These are phyloP conservation scores for Tragelaphus buxtoni DNA, from an alignment of 2,113 vertebrate genomes.

Conservation along the genomic window DNA sequence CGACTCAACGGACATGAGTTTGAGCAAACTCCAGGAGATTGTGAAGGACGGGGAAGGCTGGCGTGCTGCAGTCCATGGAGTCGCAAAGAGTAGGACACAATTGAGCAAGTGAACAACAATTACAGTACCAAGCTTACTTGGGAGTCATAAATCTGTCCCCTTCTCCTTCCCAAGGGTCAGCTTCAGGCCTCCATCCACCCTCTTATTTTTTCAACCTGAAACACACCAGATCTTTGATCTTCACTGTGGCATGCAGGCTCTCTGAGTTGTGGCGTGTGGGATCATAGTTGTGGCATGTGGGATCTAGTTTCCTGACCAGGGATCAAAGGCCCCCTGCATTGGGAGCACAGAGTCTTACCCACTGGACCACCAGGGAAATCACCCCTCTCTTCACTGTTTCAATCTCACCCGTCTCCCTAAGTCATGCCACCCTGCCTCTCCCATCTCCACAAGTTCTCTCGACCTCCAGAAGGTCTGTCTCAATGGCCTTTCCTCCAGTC, in stretches of 20 bases:
- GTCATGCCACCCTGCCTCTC: background rate
- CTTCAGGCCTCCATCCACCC: background rate
- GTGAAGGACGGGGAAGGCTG: background rate
- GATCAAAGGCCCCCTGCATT: background rate
- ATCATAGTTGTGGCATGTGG: background rate
- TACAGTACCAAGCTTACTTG: background rate
- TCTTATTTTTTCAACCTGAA: background rate
- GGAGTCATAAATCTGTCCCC: background rate
- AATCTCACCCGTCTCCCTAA: rapidly evolving
- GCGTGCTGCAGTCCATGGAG: background rate
- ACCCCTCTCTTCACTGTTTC: background rate
- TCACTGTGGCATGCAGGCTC: background rate
- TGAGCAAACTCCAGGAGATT: background rate
- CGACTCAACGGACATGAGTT: background rate
- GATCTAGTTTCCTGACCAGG: background rate
- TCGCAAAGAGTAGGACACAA: background rate
- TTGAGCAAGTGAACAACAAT: background rate
- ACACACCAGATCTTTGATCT: background rate
- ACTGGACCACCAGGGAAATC: background rate
- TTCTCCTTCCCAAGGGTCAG: background rate
- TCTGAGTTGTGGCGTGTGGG: background rate
- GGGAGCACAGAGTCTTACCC: background rate
- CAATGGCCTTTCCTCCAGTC: background rate
- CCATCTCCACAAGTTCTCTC: background rate
- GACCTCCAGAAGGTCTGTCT: background rate